A percentile compares a stretch with the other conserved stretches of the same genome.
phyloP scores from a whole-genome alignment of 2,888 invertebrate species.

The Plagiodera versicolora region DNA sequence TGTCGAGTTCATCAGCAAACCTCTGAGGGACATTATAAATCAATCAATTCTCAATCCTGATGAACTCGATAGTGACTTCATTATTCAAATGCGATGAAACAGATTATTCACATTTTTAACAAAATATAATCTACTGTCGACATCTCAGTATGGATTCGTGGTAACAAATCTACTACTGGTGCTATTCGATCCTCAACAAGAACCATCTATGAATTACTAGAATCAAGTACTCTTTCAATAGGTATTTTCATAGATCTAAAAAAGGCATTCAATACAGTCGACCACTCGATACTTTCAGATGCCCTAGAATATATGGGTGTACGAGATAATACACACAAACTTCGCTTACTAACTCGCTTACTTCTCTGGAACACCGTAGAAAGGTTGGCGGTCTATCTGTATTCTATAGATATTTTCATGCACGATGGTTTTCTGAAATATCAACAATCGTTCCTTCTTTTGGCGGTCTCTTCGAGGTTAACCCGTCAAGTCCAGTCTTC shows the following conservation, averaged over 20 bases:
- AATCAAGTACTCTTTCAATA: not conserved
- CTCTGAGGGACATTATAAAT: not conserved
- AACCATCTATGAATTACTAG: not conserved
- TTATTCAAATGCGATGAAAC: not conserved
- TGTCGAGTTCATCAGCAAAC: not conserved
- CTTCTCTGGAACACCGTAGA: no score
- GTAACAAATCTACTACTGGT: not conserved
- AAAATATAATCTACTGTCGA: not conserved
- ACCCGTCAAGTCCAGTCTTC: no score
- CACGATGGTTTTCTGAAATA: no score
- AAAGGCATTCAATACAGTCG: constrained; percentile 1
- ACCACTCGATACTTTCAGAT: not conserved
- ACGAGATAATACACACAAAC: no score
- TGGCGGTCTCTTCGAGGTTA: no score
- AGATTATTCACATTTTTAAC: not conserved
- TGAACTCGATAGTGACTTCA: no score
- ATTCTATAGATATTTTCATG: no score
- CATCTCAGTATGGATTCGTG: not conserved
- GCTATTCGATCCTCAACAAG: not conserved
- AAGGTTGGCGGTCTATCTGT: no score
- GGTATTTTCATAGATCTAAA: not conserved
- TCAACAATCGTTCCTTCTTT: no score
- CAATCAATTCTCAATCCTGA: not conserved
- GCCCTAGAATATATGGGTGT: not conserved
- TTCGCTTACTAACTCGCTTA: no score